A percentile compares a stretch with the other conserved stretches of the same genome.
Evolutionary conservation across 2,113 vertebrate species (phyloP).

Genomic region (Centropristis striata): DNA sequence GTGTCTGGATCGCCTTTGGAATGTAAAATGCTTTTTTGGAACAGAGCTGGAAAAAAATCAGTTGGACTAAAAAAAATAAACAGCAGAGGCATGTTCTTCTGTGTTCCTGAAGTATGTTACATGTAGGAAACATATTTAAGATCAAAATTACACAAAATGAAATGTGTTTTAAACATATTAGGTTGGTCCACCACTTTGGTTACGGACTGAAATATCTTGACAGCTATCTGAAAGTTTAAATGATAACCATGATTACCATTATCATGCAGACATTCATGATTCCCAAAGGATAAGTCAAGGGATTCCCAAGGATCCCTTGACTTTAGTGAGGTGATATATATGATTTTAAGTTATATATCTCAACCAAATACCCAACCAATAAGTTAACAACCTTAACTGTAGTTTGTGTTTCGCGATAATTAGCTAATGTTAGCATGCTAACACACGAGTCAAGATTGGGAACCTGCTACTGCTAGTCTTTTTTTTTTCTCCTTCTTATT

Average conservation of each 20-base stretch:
- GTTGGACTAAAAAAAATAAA: slow-evolving; percentile 22
- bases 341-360: not conserved
- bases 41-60: slow-evolving; percentile 21
- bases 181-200: not conserved
- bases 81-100: not conserved
- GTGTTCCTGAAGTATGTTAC: slow-evolving; percentile 17
- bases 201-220: slow-evolving; percentile 4
- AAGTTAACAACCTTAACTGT: not conserved
- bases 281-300: not conserved
- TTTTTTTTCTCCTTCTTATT: no score
- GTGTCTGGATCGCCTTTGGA: slow-evolving; percentile 52
- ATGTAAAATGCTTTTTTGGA: slow-evolving; percentile 62
- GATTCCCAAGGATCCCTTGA: not conserved
- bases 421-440: not conserved
- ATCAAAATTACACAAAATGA: not conserved
- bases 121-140: not conserved
- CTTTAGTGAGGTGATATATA: not conserved
- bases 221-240: not conserved
- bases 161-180: no score
- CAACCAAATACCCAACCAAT: no score
- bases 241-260: not conserved
- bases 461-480: no score
- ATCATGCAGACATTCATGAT: not conserved
- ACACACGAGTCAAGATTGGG: not conserved
- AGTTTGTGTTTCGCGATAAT: not conserved